phyloP scores from a whole-genome alignment of 1,140 invertebrate species.

The Leptinotarsa undecemlineata region DNA sequence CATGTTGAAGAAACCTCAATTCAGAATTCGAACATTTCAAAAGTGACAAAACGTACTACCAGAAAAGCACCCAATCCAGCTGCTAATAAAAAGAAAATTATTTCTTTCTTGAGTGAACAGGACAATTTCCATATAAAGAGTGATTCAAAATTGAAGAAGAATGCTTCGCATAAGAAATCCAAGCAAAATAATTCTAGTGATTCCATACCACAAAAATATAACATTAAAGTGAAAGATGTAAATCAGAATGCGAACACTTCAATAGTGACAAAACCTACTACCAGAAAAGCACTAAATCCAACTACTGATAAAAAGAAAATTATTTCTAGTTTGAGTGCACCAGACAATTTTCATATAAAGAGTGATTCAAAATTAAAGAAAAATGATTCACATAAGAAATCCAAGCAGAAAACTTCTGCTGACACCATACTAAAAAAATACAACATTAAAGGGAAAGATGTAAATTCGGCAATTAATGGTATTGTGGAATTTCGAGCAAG shows the following conservation, averaged over 20 bases:
- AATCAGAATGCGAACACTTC: constrained; percentile 4
- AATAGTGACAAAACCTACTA: too few relatives aligned
- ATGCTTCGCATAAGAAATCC: not conserved
- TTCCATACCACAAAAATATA: constrained; percentile 16
- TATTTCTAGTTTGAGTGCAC: too few relatives aligned
- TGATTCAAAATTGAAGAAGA: too few relatives aligned
- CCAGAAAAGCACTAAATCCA: too few relatives aligned
- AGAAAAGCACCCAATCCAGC: too few relatives aligned
- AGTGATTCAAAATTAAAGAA: too few relatives aligned
- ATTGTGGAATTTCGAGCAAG: constrained; percentile 37
- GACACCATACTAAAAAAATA: constrained; percentile 9
- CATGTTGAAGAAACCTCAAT: constrained; percentile 8
- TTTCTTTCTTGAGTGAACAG: too few relatives aligned
- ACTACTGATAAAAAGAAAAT: too few relatives aligned
- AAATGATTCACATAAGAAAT: not conserved
- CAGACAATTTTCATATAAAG: too few relatives aligned
- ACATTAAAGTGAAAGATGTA: constrained; percentile 31
- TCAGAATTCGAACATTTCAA: not conserved
- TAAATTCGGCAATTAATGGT: constrained; percentile 34
- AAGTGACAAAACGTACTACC: too few relatives aligned
- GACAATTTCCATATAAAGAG: too few relatives aligned
- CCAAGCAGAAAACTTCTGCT: not conserved
- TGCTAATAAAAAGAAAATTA: too few relatives aligned
- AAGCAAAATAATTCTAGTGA: not conserved
- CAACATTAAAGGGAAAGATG: constrained; percentile 31